These are phyloP conservation scores for Calonectris borealis DNA, from an alignment of 2,113 vertebrate species.

Conservation along the genomic window DNA sequence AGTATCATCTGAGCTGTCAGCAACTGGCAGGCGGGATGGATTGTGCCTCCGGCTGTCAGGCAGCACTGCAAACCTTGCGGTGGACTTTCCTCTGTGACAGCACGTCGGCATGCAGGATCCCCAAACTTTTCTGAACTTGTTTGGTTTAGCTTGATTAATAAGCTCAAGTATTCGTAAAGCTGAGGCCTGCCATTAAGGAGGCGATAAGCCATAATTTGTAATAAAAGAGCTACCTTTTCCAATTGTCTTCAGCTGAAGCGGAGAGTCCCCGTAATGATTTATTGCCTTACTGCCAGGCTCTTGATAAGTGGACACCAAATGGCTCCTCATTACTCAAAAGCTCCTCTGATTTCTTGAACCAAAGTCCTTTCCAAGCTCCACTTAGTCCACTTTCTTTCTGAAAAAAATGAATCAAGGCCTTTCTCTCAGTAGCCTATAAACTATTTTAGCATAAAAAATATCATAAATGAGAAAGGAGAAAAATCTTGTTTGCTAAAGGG, in stretches of 20 bases:
- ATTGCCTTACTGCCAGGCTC: slow-evolving; percentile 79
- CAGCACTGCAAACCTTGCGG: rapidly evolving
- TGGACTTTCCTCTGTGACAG: neutral
- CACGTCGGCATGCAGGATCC: neutral
- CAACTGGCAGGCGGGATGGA: neutral
- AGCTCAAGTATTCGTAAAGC: slow-evolving; percentile 65
- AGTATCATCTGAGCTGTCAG: slow-evolving; percentile 36
- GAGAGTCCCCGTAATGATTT: slow-evolving; percentile 81
- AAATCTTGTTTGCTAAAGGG: slow-evolving; percentile 85
- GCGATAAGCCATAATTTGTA: slow-evolving; percentile 83
- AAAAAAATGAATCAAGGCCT: slow-evolving; percentile 81
- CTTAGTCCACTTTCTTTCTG: slow-evolving; percentile 73
- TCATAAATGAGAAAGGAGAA: slow-evolving; percentile 83
- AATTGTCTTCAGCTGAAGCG: slow-evolving; percentile 72
- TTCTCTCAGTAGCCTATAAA: slow-evolving; percentile 78
- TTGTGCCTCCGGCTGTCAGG: neutral
- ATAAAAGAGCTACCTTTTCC: slow-evolving; percentile 79
- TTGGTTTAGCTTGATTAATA: slow-evolving; percentile 51
- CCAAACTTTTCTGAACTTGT: slow-evolving; percentile 21
- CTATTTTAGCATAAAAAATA: slow-evolving; percentile 84
- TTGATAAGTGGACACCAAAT: slow-evolving; percentile 82
- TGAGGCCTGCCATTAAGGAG: slow-evolving; percentile 73
- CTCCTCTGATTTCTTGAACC: slow-evolving; percentile 78
- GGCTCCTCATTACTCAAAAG: slow-evolving; percentile 84
- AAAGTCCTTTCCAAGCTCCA: slow-evolving; percentile 75